Evolutionary conservation across 2,888 invertebrate species (phyloP), one percentile per base, ranked within the genome.

Genomic region (Acanthosepion pharaonis): DNA sequence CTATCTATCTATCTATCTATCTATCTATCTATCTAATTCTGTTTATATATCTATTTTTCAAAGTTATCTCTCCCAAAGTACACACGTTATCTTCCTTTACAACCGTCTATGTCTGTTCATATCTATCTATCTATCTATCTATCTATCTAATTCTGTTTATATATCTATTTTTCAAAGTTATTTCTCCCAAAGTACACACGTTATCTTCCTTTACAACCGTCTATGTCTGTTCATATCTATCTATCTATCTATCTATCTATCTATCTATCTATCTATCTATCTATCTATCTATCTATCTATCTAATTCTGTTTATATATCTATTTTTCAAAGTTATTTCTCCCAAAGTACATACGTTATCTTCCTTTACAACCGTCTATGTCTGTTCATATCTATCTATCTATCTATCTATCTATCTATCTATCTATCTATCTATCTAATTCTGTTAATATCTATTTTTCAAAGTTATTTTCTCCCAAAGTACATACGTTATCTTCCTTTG

Each of bases 211-310:
- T 33, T 33, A 33, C 33, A 33, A 33, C 33, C 20, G 20, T 9
- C 15, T 55, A 55, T 18, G 15, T 55, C 55, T 55, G 4, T 55
- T 55, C 55, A 55, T 64, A 28, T 64, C 28, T 64, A 28, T 64
- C 9, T 64, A 49, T 23, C 48, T 49, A 49, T 23, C 48, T 49
- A 23, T 23, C 25, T 49, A 48, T 92, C 48, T 48, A 48, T 92
- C 23, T 92, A 49, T 23, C 48, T 49, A 23, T 23, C 25, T 49
- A 48, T 92, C 48, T 48, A 48, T 92, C 48, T 92, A 23, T 92
- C 48, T 92, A 48, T 92, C 48, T 92, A 92, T 92, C 23, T 92
- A 92, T 92, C 48, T 49, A 92, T 92, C 48, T 92, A 42, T 92
- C 23, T 42, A 92, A 20, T 8, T 42, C 15, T 18, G 9, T 92